phyloP scores from a whole-genome alignment of 2,797 vertebrate species.

The Catamblyrhynchus diadema region DNA sequence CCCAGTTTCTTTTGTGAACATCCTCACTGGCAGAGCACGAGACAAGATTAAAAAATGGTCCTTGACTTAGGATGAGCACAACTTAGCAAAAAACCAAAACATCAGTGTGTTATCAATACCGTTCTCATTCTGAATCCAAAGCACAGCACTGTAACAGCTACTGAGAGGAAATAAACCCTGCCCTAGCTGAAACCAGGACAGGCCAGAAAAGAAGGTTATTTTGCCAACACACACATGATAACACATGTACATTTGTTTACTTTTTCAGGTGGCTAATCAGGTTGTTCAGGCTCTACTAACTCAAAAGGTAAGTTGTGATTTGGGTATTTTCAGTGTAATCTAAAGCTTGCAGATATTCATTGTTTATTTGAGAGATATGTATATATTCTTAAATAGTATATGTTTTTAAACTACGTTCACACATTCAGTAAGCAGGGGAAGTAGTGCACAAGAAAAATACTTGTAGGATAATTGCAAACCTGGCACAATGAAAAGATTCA shows the following conservation, averaged over 20 bases:
- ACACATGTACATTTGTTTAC: not conserved
- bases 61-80: not conserved
- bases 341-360: not conserved
- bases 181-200: not conserved
- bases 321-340: not conserved
- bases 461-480: not conserved
- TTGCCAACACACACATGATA: not conserved
- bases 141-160: not conserved
- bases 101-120: not conserved
- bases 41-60: not conserved
- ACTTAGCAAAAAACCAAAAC: not conserved
- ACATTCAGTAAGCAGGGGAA: not conserved
- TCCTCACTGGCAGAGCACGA: not conserved
- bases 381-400: not conserved
- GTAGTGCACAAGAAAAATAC: not conserved
- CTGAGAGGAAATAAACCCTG: not conserved
- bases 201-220: not conserved
- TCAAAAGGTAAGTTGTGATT: conserved; percentile 85
- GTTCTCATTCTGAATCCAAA: not conserved
- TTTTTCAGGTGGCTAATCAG: conserved; percentile 89
- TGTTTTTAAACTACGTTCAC: not conserved
- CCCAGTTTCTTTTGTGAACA: not conserved
- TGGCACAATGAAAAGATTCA: not conserved
- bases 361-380: not conserved
- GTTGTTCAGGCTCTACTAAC: conserved; percentile 93